Conservation (phyloP, 2,113 vertebrate species). For the Anolis carolinensis region DNA sequence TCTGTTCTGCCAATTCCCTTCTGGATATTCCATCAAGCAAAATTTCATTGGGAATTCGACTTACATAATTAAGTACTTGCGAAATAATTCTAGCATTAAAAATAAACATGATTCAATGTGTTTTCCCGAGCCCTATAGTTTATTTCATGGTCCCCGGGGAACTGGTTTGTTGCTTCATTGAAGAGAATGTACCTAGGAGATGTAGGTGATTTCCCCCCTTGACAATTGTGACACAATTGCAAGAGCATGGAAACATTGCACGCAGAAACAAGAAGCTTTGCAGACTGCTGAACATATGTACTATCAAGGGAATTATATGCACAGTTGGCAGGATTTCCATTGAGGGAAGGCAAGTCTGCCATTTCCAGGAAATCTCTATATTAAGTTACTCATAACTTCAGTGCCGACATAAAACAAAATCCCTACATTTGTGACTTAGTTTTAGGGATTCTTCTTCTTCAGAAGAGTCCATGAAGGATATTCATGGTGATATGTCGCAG, state of each 20-base stretch:
- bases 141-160: not conserved
- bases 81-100: not conserved
- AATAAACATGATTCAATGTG: not conserved
- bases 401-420: not conserved
- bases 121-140: not conserved
- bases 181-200: not conserved
- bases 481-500: no score
- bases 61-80: not conserved
- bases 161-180: not conserved
- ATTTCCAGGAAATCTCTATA: slow-evolving; percentile 13
- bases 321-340: not conserved
- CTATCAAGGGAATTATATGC: not conserved
- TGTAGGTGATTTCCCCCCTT: not conserved
- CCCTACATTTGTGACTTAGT: no score
- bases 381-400: not conserved
- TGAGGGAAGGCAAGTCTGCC: not conserved
- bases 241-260: not conserved
- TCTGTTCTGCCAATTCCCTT: not conserved
- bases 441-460: no score
- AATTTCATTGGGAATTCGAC: rapidly evolving
- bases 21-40: not conserved
- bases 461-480: no score
- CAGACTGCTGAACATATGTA: not conserved
- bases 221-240: slow-evolving; percentile 14
- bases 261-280: slow-evolving; percentile 3